These are phyloP conservation scores for Glyptemys insculpta DNA, from an alignment of 2,797 vertebrate species.

Conservation along the genomic window DNA sequence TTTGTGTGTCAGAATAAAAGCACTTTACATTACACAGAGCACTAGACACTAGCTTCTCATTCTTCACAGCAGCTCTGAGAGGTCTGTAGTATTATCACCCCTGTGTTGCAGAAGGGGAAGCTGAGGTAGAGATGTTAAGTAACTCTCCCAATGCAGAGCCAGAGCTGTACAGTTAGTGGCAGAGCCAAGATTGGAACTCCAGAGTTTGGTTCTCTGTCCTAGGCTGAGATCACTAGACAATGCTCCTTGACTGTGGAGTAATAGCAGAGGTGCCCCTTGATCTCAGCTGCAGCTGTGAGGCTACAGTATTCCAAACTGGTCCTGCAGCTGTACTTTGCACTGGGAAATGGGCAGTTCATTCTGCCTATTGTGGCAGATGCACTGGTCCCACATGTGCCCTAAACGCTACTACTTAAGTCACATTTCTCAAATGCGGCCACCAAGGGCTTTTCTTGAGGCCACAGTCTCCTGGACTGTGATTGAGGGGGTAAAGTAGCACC, in stretches of 20 bases:
- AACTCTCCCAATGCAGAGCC: not conserved
- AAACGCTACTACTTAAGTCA: not conserved
- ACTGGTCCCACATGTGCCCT: not conserved
- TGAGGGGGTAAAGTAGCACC: too few relatives aligned
- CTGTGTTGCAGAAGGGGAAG: not conserved
- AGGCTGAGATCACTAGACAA: not conserved
- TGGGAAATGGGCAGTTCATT: not conserved
- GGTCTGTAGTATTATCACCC: not conserved
- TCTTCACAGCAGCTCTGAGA: rapidly evolving
- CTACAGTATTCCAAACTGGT: not conserved
- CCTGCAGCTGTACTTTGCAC: not conserved
- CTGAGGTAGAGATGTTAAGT: not conserved
- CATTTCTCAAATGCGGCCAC: too few relatives aligned
- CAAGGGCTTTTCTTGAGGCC: too few relatives aligned
- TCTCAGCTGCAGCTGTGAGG: not conserved
- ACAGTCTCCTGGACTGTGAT: too few relatives aligned
- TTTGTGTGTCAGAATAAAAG: not conserved
- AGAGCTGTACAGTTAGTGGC: not conserved
- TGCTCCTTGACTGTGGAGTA: rapidly evolving
- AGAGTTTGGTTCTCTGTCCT: rapidly evolving
- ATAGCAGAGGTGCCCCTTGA: not conserved
- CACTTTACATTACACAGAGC: not conserved
- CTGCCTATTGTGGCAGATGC: not conserved
- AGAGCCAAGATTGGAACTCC: not conserved
- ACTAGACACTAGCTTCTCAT: not conserved